These are phyloP conservation scores for Aurelia coerulea DNA, from an alignment of 30 jellyfish, hydroid and myxozoan genomes.

Conservation along the genomic window DNA sequence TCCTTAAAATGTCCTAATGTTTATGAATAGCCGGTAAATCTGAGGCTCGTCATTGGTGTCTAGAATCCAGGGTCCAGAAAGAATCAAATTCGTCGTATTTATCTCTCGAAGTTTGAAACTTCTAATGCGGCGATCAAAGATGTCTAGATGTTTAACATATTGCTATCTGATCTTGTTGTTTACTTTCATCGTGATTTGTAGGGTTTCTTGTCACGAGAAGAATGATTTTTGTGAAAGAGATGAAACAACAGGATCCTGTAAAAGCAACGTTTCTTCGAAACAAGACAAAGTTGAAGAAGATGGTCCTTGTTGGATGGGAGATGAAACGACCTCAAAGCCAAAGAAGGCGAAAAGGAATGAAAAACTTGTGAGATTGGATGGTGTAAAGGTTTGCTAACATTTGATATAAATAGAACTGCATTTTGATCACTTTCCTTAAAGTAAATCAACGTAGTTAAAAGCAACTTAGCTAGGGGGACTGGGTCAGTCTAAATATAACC, in stretches of 20 bases:
- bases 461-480: too few relatives aligned
- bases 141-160: background rate
- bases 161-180: background rate
- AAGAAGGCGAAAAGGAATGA: background rate
- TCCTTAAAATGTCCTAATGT: background rate
- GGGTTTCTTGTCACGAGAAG: background rate
- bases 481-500: too few relatives aligned
- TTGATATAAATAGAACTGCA: background rate
- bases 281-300: conserved; percentile 27
- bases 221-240: conserved; percentile 61
- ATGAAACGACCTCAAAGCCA: background rate
- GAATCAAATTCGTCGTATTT: background rate
- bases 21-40: background rate
- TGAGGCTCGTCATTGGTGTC: background rate
- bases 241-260: conserved; percentile 77
- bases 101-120: background rate
- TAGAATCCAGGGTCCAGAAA: too few relatives aligned
- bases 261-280: conserved; percentile 9
- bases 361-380: conserved; percentile 53
- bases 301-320: conserved; percentile 57
- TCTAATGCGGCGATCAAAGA: background rate
- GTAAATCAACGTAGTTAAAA: too few relatives aligned
- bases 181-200: background rate
- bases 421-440: too few relatives aligned
- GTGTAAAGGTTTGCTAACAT: conserved; percentile 53